Evolutionary conservation across 2,113 vertebrate genomes (phyloP).

Genomic region (Carlito syrichta): DNA sequence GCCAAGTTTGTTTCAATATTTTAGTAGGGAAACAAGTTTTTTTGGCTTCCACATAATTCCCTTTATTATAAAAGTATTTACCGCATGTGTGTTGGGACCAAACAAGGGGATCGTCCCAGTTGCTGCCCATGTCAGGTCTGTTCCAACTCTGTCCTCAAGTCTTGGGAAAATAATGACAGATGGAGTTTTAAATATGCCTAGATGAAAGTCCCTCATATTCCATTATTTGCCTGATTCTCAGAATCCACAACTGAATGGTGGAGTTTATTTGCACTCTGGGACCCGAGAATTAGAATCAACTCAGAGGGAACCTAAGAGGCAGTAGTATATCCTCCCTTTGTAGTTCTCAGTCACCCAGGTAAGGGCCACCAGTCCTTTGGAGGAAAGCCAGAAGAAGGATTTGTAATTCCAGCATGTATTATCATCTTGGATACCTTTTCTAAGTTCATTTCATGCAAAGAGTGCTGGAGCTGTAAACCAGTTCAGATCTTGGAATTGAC

Average conservation of each 20-base stretch:
- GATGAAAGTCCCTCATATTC: neutral
- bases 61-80: rapidly evolving
- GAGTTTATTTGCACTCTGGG: neutral
- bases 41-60: rapidly evolving
- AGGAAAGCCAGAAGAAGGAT: neutral
- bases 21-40: neutral
- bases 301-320: neutral
- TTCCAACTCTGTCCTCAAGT: neutral
- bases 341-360: rapidly evolving
- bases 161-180: rapidly evolving
- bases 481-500: neutral
- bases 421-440: no score
- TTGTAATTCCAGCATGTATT: no score
- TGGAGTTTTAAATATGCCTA: neutral
- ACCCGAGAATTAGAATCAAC: neutral
- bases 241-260: neutral
- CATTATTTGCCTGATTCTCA: neutral
- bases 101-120: no score
- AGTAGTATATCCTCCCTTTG: rapidly evolving
- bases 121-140: neutral
- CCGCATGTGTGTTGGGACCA: rapidly evolving
- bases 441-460: rapidly evolving
- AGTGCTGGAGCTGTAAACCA: neutral
- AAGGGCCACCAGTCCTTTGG: neutral
- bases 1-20: neutral